Conservation (phyloP, 2,113 vertebrate genomes). For the Mormyrus iriodes region DNA sequence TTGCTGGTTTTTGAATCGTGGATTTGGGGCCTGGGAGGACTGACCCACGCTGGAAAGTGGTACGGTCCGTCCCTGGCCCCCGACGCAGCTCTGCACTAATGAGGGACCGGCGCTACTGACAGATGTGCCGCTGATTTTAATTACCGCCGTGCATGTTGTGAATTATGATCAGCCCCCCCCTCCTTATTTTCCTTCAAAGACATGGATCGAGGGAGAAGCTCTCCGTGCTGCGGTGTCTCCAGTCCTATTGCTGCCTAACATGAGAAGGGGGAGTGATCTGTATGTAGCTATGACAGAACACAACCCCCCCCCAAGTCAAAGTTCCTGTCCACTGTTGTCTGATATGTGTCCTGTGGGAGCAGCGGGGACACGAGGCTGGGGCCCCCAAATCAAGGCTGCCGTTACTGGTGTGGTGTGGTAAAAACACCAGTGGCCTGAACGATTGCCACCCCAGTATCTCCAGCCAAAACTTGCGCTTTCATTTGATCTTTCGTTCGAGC, state of each 20-base stretch:
- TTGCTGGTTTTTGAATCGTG: not conserved
- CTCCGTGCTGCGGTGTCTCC: constrained; percentile 7
- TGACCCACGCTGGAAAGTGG: constrained; percentile 47
- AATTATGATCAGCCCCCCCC: constrained; percentile 64
- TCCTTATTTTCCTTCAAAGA: constrained; percentile 33
- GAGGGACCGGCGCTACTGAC: constrained; percentile 60
- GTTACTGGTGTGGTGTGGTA: not conserved
- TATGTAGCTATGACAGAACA: not conserved
- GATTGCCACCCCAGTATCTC: not conserved
- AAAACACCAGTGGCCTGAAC: not conserved
- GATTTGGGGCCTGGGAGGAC: not conserved
- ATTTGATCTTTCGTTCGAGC: not conserved
- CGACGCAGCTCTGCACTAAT: constrained; percentile 70
- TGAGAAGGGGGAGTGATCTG: no score
- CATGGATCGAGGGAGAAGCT: constrained; percentile 24
- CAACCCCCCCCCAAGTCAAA: not conserved
- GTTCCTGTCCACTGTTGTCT: constrained; percentile 33
- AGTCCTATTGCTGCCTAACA: not conserved
- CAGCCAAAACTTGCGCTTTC: not conserved
- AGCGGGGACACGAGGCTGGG: not conserved
- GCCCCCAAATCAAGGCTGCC: not conserved
- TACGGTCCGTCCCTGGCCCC: constrained; percentile 41
- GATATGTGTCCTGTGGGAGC: constrained; percentile 19
- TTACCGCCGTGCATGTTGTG: constrained; percentile 64
- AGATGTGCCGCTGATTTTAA: constrained; percentile 71